These are phyloP conservation scores for Anas bernieri DNA, from an alignment of 2,797 vertebrate genomes.

Conservation along the genomic window DNA sequence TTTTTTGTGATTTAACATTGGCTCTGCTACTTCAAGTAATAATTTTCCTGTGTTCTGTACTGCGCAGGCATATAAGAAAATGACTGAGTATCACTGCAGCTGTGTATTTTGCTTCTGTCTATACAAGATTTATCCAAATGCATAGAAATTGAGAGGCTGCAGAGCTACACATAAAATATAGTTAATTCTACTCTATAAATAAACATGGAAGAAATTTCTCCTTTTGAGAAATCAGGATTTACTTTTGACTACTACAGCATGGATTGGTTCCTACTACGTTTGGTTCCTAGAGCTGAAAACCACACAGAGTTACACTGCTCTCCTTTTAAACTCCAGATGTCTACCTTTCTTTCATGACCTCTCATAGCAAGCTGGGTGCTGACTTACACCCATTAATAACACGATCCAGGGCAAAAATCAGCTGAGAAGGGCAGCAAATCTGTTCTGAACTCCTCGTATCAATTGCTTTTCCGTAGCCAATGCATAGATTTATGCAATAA, in stretches of 20 bases:
- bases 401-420: neutral
- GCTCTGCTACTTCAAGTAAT: neutral
- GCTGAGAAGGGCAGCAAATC: neutral
- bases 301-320: neutral
- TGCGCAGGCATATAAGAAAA: neutral
- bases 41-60: neutral
- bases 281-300: neutral
- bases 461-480: neutral
- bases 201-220: neutral
- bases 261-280: neutral
- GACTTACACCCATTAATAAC: neutral
- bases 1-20: neutral
- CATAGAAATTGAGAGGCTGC: neutral
- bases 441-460: neutral
- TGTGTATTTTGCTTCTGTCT: neutral
- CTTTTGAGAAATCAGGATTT: neutral
- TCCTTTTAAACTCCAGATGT: neutral
- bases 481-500: conserved; percentile 12
- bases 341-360: neutral
- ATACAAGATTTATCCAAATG: neutral
- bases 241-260: rapidly evolving
- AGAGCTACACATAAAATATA: neutral
- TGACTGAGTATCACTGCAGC: neutral
- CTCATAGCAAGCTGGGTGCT: neutral
- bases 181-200: neutral